Base-by-base conservation (phyloP, 2,888 invertebrate species). In the Drosophila cracens region DNA sequence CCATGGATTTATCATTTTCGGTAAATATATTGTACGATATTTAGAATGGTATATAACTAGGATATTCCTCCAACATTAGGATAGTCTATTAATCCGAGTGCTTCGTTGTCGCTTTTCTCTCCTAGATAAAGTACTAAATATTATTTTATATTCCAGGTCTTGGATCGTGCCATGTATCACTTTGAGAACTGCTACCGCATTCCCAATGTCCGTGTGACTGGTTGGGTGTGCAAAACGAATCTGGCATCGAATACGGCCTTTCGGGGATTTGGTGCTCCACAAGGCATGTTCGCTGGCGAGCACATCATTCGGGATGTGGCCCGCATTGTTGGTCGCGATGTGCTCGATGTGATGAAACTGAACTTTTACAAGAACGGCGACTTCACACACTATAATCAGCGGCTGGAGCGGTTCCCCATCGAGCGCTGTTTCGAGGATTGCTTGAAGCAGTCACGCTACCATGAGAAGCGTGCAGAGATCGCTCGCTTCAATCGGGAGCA, bases 221-320 rank as follows among this genome's bases (percentile, higher is more conserved):
- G 97, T 0, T 95, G 95, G 88, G 94, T 96, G 16, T 99, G 98
- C 90, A 96, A 95, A 93, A 99, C 99, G 0, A 98, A 99, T 94
- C 92, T 97, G 58, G 96, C 98, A 0, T 98, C 98, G 0, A 98
- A 98, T 91, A 99, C 98, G 0, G 99, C 99, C 0, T 99, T 98
- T 90, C 94, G 99, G 84, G 98, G 98, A 2, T 98, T 98, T 89
- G 98, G 98, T 8, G 97, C 96, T 0, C 98, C 98, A 0, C 98
- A 98, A 91, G 98, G 96, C 34, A 97, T 98, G 97, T 96, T 97
- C 90, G 95, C 96, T 2, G 96, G 95, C 0, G 98, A 98, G 93
- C 95, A 94, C 80, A 96, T 97, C 82, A 94, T 97, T 46, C 94
- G 96, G 74, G 96, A 97, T 76, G 94, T 98, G 18, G 97, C 98